Evolutionary conservation across 2,888 invertebrate species (phyloP).

Genomic region (Atrina japonica): DNA sequence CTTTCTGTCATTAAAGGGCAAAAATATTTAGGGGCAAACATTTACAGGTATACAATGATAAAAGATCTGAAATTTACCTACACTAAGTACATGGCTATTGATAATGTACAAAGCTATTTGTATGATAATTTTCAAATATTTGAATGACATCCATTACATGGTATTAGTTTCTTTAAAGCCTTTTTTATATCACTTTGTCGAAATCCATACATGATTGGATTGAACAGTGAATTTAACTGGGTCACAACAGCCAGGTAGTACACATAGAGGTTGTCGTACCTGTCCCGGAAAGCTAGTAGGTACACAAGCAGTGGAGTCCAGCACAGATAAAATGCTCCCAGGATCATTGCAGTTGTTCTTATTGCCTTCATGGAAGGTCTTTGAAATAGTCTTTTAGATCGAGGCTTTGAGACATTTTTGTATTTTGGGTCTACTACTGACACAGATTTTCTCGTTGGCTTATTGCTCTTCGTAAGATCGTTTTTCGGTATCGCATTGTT

Average conservation of each 20-base stretch:
- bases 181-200: conserved; percentile 45
- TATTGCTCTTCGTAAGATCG: conserved; percentile 1
- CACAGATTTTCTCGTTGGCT: background rate
- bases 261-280: conserved; percentile 33
- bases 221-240: conserved; percentile 47
- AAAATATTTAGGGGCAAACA: no score
- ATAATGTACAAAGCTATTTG: no score
- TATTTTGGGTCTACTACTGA: background rate
- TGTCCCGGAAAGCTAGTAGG: conserved; percentile 31
- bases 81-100: no score
- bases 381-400: conserved; percentile 8
- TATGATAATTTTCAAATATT: no score
- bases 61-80: background rate
- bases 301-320: conserved; percentile 51
- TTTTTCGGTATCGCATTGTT: background rate
- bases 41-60: background rate
- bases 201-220: conserved; percentile 50
- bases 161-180: conserved; percentile 29
- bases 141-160: no score
- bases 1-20: no score
- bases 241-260: conserved; percentile 48
- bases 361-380: conserved; percentile 41
- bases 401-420: background rate
- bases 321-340: conserved; percentile 49
- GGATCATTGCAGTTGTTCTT: conserved; percentile 42